Evolutionary conservation across 2,113 vertebrate genomes (phyloP), one percentile per base, ranked within the genome.

Genomic region (Pituophis catenifer): DNA sequence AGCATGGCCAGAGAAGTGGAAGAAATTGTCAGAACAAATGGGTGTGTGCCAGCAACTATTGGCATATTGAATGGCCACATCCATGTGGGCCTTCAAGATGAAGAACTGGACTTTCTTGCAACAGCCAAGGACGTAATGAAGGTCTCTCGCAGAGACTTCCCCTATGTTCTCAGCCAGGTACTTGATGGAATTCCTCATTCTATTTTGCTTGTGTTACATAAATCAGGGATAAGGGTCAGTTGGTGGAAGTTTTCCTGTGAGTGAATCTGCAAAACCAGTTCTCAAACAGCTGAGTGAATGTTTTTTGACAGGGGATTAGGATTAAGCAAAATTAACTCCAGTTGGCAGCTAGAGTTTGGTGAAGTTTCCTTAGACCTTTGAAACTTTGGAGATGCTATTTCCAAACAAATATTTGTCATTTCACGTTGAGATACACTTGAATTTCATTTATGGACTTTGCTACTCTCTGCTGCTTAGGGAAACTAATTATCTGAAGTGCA

Each of bases 1-100:
- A 99, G 99, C 38, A 98, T 98, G 95, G 98, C 98, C 59, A 98
- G 96, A 94, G 97, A 98, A 90, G 98, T 99, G 89, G 98, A 99
- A 97, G 97, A 97, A 90, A 98, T 98, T 15, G 98, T 99, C 29
- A 97, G 92, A 91, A 91, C 92, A 81, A 98, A 98, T 62, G 98
- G 98, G 92, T 98, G 98, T 87, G 98, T 97, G 87, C 98, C 99
- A 44, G 99, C 98, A 92, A 99, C 98, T 0, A 95, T 99, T 15
- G 98, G 97, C 44, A 88, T 99, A 95, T 96, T 99, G 59, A 94
- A 96, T 23, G 99, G 99, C 23, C 96, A 58, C 58, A 96, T 99
- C 75, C 98, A 97, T 0, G 97, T 99, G 26, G 99, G 99, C n/a
- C 97, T 99, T 92, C 96, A 97, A 0, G 92, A 97, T 0, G 95